A percentile compares a stretch with the other conserved stretches of the same genome.
Conservation (phyloP, 2,888 invertebrate genomes). For the Acrobasis repandana region DNA sequence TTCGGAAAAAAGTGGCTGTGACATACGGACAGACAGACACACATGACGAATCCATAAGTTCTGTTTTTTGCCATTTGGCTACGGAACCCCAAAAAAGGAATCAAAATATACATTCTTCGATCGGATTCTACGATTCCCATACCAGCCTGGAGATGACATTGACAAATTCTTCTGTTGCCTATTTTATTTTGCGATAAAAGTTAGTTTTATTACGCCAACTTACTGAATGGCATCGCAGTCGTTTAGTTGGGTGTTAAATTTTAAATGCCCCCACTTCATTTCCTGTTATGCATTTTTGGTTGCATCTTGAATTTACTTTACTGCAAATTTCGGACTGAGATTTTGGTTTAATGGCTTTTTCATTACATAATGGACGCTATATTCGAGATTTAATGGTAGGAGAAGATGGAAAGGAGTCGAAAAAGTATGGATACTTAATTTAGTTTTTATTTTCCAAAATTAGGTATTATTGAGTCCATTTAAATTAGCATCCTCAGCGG, state of each 20-base stretch:
- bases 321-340: constrained; percentile 12
- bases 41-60: too few species aligned
- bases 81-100: too few species aligned
- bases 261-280: constrained; percentile 20
- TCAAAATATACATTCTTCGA: too few species aligned
- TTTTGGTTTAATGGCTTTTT: constrained; percentile 10
- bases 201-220: constrained; percentile 21
- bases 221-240: constrained; percentile 15
- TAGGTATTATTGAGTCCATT: neutral
- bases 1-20: too few species aligned
- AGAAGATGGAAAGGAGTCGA: neutral
- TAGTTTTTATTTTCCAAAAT: neutral
- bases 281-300: constrained; percentile 22
- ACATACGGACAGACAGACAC: too few species aligned
- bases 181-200: constrained; percentile 1
- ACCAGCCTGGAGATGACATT: too few species aligned
- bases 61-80: too few species aligned
- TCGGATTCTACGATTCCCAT: too few species aligned
- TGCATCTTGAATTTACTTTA: constrained; percentile 20
- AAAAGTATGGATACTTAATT: neutral
- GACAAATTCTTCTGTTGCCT: neutral
- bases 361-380: constrained; percentile 16
- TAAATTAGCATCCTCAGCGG: neutral
- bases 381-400: neutral
- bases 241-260: constrained; percentile 21